These are phyloP conservation scores for Zele albiditarsus DNA, from an alignment of 2,888 invertebrate genomes.

Conservation along the genomic window DNA sequence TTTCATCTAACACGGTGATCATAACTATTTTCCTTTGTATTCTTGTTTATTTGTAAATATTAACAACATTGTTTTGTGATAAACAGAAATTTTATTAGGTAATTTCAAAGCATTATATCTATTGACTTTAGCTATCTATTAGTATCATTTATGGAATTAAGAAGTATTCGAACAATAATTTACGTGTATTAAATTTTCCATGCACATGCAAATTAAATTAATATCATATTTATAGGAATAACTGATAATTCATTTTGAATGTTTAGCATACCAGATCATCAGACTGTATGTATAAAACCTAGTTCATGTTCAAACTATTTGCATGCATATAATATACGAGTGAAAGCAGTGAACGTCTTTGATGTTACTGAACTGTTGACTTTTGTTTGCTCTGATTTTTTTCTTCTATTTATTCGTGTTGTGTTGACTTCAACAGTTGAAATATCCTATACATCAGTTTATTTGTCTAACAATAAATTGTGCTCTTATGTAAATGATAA, in stretches of 20 bases:
- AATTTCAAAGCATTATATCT: not conserved
- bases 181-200: not conserved
- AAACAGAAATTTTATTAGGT: not conserved
- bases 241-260: not conserved
- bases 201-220: not conserved
- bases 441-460: too few relatives aligned
- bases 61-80: too few relatives aligned
- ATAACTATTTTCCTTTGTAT: not conserved
- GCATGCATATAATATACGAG: not conserved
- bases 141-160: not conserved
- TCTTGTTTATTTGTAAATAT: not conserved
- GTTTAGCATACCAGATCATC: slow-evolving; percentile 13
- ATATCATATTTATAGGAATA: not conserved
- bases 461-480: too few relatives aligned
- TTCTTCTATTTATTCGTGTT: too few relatives aligned
- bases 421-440: too few relatives aligned
- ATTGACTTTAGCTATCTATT: not conserved
- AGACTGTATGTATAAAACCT: not conserved
- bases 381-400: too few relatives aligned
- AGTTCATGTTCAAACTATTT: not conserved
- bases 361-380: not conserved
- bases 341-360: not conserved
- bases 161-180: not conserved
- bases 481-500: not conserved
- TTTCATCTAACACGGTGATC: not conserved